A percentile compares a stretch with the other conserved stretches of the same genome.
Conservation (phyloP, 2,113 vertebrate species). For the Psammodynastes pulverulentus region DNA sequence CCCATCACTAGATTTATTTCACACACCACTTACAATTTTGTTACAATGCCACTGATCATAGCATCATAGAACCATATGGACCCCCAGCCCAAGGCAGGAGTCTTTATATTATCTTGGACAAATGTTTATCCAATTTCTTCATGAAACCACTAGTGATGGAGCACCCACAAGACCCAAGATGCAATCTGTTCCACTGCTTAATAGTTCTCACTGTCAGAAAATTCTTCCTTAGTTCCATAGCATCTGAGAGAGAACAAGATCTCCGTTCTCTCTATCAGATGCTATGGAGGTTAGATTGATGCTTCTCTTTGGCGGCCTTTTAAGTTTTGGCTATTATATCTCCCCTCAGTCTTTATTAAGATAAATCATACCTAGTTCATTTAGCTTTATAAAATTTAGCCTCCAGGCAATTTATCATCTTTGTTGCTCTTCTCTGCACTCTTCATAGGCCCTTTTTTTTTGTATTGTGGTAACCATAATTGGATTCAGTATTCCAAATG, state of each 20-base stretch:
- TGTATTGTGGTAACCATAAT: background rate
- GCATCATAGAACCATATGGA: too few relatives aligned
- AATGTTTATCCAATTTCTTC: too few relatives aligned
- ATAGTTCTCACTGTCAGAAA: too few relatives aligned
- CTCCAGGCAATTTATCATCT: background rate
- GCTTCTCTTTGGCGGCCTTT: background rate
- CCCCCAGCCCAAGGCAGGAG: too few relatives aligned
- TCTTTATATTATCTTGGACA: too few relatives aligned
- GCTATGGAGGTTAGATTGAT: background rate
- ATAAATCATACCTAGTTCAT: background rate
- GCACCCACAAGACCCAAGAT: too few relatives aligned
- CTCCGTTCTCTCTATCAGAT: background rate
- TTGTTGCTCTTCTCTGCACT: background rate
- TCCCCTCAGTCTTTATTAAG: too few relatives aligned
- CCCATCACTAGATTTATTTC: fast-evolving
- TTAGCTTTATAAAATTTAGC: background rate
- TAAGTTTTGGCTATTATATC: background rate
- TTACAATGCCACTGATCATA: background rate
- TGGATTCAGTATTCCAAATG: background rate
- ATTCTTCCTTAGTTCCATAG: too few relatives aligned
- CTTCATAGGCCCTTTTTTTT: background rate
- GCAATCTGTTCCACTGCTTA: too few relatives aligned
- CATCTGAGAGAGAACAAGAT: too few relatives aligned
- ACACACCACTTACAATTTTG: background rate
- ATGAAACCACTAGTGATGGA: too few relatives aligned